A percentile compares a stretch with the other conserved stretches of the same genome.
Conservation (phyloP, 2,113 vertebrate species). For the Paedocypris sp. region DNA sequence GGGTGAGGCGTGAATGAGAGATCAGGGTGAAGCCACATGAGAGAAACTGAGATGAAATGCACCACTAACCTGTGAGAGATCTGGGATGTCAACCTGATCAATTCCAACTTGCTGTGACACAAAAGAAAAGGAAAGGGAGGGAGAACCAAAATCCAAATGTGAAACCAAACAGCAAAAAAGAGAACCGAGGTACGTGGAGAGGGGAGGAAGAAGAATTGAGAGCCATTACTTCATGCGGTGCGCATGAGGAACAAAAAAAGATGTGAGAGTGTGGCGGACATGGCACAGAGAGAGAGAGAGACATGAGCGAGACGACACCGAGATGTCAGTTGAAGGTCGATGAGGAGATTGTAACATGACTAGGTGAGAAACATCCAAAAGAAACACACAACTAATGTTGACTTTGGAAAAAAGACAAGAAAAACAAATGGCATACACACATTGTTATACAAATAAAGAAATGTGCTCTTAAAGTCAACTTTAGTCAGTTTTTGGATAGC, state of each 20-base stretch:
- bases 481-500: constrained; percentile 58
- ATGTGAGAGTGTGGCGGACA: constrained; percentile 29
- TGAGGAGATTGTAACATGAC: constrained; percentile 32
- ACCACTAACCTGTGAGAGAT: constrained; percentile 76
- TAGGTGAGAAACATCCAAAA: constrained; percentile 61
- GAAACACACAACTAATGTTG: constrained; percentile 64
- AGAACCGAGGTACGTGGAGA: constrained; percentile 29
- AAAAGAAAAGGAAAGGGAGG: constrained; percentile 44
- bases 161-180: constrained; percentile 35
- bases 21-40: constrained; percentile 36
- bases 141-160: constrained; percentile 34
- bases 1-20: constrained; percentile 38
- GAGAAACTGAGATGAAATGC: constrained; percentile 46
- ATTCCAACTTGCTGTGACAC: constrained; percentile 77
- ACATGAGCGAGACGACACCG: constrained; percentile 34
- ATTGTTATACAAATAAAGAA: constrained; percentile 62
- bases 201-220: constrained; percentile 39
- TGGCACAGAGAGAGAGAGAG: constrained; percentile 30
- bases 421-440: constrained; percentile 58
- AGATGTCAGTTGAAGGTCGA: constrained; percentile 50
- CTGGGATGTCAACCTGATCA: constrained; percentile 72
- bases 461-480: constrained; percentile 67
- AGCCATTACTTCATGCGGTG: constrained; percentile 45
- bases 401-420: constrained; percentile 56
- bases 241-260: constrained; percentile 29